Evolutionary conservation across 2,113 vertebrate species (phyloP).

Genomic region (Passer domesticus): DNA sequence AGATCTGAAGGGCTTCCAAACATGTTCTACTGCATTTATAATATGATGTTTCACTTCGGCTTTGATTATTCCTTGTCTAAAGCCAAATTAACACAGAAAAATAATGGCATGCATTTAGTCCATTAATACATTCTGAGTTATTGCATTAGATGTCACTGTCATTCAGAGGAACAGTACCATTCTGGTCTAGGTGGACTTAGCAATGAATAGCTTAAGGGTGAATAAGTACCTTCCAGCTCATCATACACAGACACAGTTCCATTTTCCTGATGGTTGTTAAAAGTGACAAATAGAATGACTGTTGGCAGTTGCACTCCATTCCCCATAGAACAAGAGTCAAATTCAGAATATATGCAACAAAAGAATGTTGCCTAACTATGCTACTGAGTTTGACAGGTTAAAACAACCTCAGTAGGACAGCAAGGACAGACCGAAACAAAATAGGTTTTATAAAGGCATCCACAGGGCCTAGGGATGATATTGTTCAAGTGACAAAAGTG

Average conservation of each 20-base stretch:
- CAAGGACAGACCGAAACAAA: conserved; percentile 43
- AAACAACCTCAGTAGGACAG: conserved; percentile 19
- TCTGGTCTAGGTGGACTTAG: not conserved
- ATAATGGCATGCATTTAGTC: not conserved
- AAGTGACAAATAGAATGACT: conserved; percentile 62
- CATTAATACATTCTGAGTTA: not conserved
- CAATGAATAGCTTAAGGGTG: conserved; percentile 12
- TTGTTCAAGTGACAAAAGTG: not conserved
- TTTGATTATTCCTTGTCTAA: not conserved
- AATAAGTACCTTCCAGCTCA: not conserved
- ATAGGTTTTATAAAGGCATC: conserved; percentile 8
- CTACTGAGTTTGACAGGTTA: conserved; percentile 26
- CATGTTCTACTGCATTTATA: not conserved
- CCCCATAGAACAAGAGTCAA: conserved; percentile 50
- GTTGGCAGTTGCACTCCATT: conserved; percentile 47
- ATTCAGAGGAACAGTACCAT: not conserved
- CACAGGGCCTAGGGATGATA: not conserved
- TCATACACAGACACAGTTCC: not conserved
- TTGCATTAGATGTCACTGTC: not conserved
- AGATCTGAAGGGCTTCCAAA: not conserved
- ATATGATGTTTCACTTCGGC: not conserved
- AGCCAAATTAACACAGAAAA: not conserved
- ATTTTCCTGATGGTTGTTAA: conserved; percentile 52
- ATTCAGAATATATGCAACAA: conserved; percentile 52
- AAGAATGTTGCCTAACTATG: conserved; percentile 31